Conservation (phyloP, 2,113 vertebrate genomes). For the zebrafish (Danio rerio) region GRCz12tu NC_133180.1:29560001-29560500, state of each 20-base stretch:
- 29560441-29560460: too few species aligned
- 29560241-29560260: slow-evolving; percentile 37
- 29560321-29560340: not conserved
- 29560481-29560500: too few species aligned
- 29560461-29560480: too few species aligned
- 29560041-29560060: not conserved
- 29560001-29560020: not conserved
- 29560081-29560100: not conserved
- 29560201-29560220: slow-evolving; percentile 40
- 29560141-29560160: slow-evolving; percentile 26
- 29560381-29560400: not conserved
- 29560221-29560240: slow-evolving; percentile 3
- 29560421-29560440: too few species aligned
- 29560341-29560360: slow-evolving; percentile 6
- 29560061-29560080: not conserved
- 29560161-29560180: slow-evolving; percentile 34
- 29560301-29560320: slow-evolving; percentile 21
- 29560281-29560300: slow-evolving; percentile 9
- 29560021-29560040: not conserved
- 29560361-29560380: not conserved
- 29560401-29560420: not conserved
- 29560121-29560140: slow-evolving; percentile 6
- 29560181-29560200: slow-evolving; percentile 48
- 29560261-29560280: slow-evolving; percentile 28
- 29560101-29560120: not conserved